Evolutionary conservation across 37 sponge, comb jelly and placozoan species (phyloP).

Genomic region (Halisarca cf. caerulea): DNA sequence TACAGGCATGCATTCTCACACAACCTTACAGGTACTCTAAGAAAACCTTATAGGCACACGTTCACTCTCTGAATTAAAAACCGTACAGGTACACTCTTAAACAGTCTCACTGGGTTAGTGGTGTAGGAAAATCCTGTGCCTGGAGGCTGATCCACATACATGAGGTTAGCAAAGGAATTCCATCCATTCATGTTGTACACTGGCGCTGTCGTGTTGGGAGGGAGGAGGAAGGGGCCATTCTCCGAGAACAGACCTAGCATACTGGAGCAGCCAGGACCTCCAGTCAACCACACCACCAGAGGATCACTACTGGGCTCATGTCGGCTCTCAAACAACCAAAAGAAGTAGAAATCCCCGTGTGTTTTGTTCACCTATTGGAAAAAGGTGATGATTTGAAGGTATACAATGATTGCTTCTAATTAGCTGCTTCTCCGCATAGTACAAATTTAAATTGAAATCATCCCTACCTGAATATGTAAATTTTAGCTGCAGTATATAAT

Average conservation of each 20-base stretch:
- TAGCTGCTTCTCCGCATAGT: too few relatives aligned
- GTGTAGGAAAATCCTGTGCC: conserved; percentile 91
- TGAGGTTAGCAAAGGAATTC: conserved; percentile 87
- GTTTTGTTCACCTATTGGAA: conserved; percentile 71
- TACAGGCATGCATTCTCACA: too few relatives aligned
- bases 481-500: too few relatives aligned
- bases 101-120: conserved; percentile 41
- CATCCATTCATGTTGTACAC: conserved; percentile 74
- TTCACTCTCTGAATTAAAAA: too few relatives aligned
- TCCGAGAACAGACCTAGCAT: conserved; percentile 75
- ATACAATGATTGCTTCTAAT: too few relatives aligned
- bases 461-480: too few relatives aligned
- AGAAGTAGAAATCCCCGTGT: conserved; percentile 76
- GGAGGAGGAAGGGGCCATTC: conserved; percentile 87
- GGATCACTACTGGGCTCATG: conserved; percentile 71
- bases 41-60: too few relatives aligned
- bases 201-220: conserved; percentile 37
- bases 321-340: conserved; percentile 93
- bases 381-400: too few relatives aligned
- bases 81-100: too few relatives aligned
- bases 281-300: conserved; percentile 87
- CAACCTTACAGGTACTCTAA: too few relatives aligned
- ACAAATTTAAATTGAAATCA: too few relatives aligned
- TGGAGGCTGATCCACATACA: conserved; percentile 87
- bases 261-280: conserved; percentile 91